Percentiles rank a stretch among this genome's conserved stretches.
These are phyloP conservation scores for Ciconia maguari DNA, from an alignment of 2,113 vertebrate genomes.

Conservation along the genomic window DNA sequence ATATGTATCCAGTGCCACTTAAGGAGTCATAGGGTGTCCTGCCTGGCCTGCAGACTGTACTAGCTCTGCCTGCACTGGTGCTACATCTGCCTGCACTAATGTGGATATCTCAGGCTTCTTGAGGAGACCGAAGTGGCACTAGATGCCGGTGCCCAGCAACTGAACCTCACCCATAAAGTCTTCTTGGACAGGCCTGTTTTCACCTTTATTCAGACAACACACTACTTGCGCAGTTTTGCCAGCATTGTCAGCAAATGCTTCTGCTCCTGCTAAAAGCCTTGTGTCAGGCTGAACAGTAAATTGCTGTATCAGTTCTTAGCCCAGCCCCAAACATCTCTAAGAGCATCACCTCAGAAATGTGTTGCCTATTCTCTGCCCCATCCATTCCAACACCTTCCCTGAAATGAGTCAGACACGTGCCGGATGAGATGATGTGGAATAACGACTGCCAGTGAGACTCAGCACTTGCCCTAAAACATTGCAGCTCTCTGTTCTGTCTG, in stretches of 20 bases:
- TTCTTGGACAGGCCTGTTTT: not conserved
- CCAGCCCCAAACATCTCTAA: not conserved
- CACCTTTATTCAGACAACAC: not conserved
- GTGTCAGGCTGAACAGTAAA: not conserved
- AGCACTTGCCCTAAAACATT: not conserved
- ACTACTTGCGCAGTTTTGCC: accelerated
- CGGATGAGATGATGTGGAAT: not conserved
- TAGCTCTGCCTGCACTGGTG: not conserved
- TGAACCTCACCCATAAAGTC: not conserved
- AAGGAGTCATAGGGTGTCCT: not conserved
- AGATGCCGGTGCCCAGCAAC: not conserved
- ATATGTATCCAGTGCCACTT: not conserved
- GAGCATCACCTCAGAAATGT: not conserved
- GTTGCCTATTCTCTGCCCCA: not conserved
- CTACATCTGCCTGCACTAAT: not conserved
- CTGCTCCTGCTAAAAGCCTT: not conserved
- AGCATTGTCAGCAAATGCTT: not conserved
- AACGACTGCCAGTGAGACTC: not conserved
- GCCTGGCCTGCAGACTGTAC: not conserved
- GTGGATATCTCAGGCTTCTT: not conserved
- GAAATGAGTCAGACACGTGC: not conserved
- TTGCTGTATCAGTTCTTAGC: not conserved
- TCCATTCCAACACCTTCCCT: not conserved
- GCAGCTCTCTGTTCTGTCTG: not conserved
- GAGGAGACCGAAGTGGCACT: not conserved